Conservation (phyloP, 2,797 vertebrate genomes). For the Rhynchotus rufescens region DNA sequence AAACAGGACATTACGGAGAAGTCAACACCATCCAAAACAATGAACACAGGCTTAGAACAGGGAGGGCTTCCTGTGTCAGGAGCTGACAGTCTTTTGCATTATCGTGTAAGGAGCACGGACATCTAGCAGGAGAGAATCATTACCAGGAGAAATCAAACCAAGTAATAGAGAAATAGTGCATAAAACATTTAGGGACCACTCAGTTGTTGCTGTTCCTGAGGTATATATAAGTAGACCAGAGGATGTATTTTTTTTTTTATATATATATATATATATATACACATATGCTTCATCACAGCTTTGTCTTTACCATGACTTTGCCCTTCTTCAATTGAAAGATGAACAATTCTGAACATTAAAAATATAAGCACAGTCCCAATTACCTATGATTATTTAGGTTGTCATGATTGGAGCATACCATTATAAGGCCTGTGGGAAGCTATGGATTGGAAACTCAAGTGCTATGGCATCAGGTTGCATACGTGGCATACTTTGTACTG, state of each 20-base stretch:
- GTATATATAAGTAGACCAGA: background rate
- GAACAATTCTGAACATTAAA: background rate
- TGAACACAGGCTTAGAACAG: background rate
- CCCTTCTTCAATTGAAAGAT: background rate
- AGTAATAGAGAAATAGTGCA: background rate
- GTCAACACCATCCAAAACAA: background rate
- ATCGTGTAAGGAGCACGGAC: background rate
- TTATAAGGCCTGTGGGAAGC: background rate
- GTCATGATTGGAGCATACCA: background rate
- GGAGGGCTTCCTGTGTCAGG: background rate
- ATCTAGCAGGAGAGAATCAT: background rate
- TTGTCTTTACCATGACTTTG: background rate
- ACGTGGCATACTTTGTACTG: background rate
- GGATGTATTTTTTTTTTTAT: too few species aligned
- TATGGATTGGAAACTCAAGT: background rate
- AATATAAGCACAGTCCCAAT: background rate
- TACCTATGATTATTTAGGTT: background rate
- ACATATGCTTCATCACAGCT: background rate
- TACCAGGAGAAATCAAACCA: background rate
- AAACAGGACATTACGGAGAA: background rate
- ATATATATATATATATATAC: too few species aligned
- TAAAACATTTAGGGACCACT: background rate
- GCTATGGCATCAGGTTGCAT: rapidly evolving
- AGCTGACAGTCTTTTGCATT: background rate
- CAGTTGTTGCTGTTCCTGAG: background rate